Evolutionary conservation across 2,113 vertebrate species (phyloP).

Genomic region (Alectura lathami): DNA sequence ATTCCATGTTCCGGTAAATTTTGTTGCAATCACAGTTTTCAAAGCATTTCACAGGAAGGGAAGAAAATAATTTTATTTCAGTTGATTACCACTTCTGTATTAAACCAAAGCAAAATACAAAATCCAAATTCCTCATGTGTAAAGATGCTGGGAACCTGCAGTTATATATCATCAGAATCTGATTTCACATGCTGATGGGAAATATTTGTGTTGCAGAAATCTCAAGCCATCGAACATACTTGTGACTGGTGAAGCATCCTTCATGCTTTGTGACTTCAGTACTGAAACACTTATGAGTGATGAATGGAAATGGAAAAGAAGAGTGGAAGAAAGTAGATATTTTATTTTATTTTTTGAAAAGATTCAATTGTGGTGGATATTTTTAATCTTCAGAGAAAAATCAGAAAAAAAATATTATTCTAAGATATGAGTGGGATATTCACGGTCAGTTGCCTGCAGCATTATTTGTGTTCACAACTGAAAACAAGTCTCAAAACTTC

Average conservation of each 20-base stretch:
- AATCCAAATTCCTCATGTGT: neutral
- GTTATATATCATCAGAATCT: neutral
- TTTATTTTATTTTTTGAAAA: neutral
- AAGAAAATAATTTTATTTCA: neutral
- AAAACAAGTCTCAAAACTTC: neutral
- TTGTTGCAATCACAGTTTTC: neutral
- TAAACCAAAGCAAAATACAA: neutral
- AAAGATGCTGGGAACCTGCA: neutral
- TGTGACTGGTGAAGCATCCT: constrained; percentile 49
- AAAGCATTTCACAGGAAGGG: neutral
- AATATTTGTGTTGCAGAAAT: constrained; percentile 73
- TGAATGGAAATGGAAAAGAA: constrained; percentile 73
- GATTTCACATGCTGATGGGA: neutral
- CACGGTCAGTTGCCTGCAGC: neutral
- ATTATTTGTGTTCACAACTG: neutral
- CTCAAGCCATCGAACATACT: constrained; percentile 84
- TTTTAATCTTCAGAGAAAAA: neutral
- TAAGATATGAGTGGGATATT: neutral
- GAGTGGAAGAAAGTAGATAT: constrained; percentile 72
- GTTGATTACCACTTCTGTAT: neutral
- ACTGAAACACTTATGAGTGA: constrained; percentile 70
- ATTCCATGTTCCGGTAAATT: neutral
- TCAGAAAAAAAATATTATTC: neutral
- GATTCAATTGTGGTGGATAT: neutral
- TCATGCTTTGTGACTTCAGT: constrained; percentile 77